A percentile compares a stretch with the other conserved stretches of the same genome.
These are phyloP conservation scores for Diabrotica balteata DNA, from an alignment of 2,888 invertebrate species.

Conservation along the genomic window DNA sequence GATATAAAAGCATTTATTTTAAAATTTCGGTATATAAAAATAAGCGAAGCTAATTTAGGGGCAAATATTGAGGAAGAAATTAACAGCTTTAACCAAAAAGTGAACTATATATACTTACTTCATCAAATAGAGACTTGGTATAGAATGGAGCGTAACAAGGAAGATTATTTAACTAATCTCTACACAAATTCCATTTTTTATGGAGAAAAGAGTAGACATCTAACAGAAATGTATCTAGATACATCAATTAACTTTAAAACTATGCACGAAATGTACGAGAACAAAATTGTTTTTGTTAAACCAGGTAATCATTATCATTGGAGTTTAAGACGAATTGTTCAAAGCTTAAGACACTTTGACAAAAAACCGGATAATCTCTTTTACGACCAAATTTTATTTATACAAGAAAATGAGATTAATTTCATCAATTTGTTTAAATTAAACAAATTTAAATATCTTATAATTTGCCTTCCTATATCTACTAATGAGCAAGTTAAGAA, in stretches of 20 bases:
- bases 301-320: neutral
- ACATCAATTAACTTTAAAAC: neutral
- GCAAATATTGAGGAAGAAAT: neutral
- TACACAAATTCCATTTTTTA: neutral
- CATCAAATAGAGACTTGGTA: neutral
- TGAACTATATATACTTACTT: neutral
- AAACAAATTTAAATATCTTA: conserved; percentile 4
- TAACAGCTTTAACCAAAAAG: neutral
- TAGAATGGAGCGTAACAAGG: neutral
- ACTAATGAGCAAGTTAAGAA: neutral
- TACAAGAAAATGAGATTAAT: neutral
- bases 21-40: neutral
- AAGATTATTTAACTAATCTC: neutral
- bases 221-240: neutral
- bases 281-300: neutral
- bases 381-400: neutral
- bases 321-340: neutral
- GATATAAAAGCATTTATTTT: neutral
- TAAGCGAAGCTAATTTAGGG: neutral
- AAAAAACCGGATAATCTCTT: too few relatives aligned
- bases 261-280: neutral
- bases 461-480: neutral
- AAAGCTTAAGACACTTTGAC: neutral
- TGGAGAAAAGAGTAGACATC: neutral
- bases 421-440: neutral